A percentile compares a stretch with the other conserved stretches of the same genome.
These are phyloP conservation scores for Oryzias dopingdopingensis DNA, from an alignment of 2,797 vertebrate species.

Conservation along the genomic window DNA sequence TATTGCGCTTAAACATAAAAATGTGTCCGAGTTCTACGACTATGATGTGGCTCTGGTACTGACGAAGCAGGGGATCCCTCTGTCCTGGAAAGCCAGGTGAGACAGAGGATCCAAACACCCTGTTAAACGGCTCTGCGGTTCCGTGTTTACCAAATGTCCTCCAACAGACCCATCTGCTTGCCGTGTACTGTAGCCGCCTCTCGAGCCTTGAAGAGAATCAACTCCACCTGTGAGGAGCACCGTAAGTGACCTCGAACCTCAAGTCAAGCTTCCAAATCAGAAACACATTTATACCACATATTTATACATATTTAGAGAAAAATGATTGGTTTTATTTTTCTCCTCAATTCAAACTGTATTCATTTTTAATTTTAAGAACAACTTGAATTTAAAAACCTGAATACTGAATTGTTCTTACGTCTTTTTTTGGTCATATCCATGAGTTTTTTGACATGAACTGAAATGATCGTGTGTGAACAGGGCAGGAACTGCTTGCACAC, in stretches of 20 bases:
- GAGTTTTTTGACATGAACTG: not conserved
- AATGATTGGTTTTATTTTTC: no score
- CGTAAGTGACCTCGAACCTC: conserved; percentile 65
- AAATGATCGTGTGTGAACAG: conserved; percentile 52
- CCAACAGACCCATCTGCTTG: conserved; percentile 81
- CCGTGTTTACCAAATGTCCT: not conserved
- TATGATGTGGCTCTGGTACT: conserved; percentile 82
- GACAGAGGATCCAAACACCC: not conserved
- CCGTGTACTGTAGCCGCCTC: conserved; percentile 80
- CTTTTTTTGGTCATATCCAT: no score
- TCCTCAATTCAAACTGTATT: no score
- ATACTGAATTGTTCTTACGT: no score
- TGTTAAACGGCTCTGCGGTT: not conserved
- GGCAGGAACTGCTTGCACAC: conserved; percentile 64
- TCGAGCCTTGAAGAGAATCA: conserved; percentile 75
- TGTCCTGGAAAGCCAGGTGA: conserved; percentile 72
- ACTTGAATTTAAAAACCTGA: no score
- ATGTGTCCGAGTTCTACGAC: conserved; percentile 83
- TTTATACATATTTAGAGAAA: no score
- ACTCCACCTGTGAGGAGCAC: conserved; percentile 77
- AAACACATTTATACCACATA: no score
- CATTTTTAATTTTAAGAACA: no score
- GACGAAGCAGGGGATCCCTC: conserved; percentile 52
- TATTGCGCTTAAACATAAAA: conserved; percentile 51
- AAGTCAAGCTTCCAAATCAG: no score